Evolutionary conservation across 2,888 invertebrate genomes (phyloP).

Genomic region (Drosophila subquinaria): DNA sequence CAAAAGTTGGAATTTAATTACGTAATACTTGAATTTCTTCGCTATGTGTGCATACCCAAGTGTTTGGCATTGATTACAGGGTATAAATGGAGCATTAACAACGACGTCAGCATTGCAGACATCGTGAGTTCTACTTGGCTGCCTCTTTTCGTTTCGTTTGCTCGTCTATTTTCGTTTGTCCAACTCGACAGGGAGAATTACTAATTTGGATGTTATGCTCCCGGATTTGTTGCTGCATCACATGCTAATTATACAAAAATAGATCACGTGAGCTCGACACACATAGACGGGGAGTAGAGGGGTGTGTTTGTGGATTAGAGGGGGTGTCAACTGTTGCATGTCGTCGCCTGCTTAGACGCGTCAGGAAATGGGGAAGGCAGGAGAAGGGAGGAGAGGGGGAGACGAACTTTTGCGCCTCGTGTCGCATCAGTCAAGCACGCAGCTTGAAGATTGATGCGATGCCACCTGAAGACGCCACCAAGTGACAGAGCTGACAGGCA

Average conservation of each 20-base stretch:
- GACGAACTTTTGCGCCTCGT: conserved; percentile 59
- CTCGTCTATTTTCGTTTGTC: conserved; percentile 50
- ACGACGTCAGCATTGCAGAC: conserved; percentile 56
- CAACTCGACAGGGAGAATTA: conserved; percentile 55
- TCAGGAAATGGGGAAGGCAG: neutral
- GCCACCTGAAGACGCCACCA: conserved; percentile 66
- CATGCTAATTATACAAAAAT: conserved; percentile 69
- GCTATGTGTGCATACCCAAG: neutral
- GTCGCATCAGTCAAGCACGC: conserved; percentile 61
- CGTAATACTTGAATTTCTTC: neutral
- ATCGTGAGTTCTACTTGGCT: conserved; percentile 46
- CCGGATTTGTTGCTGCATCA: conserved; percentile 67
- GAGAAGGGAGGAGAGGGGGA: neutral
- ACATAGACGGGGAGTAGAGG: neutral
- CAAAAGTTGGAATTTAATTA: neutral
- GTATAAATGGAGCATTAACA: conserved; percentile 48
- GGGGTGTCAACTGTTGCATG: conserved; percentile 66
- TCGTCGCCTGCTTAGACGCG: conserved; percentile 63
- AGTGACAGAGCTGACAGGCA: conserved; percentile 22
- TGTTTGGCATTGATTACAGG: conserved; percentile 12
- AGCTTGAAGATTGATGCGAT: conserved; percentile 71
- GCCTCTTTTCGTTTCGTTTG: conserved; percentile 8
- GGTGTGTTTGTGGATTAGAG: conserved; percentile 11
- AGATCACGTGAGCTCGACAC: conserved; percentile 56
- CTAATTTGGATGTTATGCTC: conserved; percentile 69